Base-by-base conservation (phyloP, 2,113 vertebrate species). In the Zeus faber region DNA sequence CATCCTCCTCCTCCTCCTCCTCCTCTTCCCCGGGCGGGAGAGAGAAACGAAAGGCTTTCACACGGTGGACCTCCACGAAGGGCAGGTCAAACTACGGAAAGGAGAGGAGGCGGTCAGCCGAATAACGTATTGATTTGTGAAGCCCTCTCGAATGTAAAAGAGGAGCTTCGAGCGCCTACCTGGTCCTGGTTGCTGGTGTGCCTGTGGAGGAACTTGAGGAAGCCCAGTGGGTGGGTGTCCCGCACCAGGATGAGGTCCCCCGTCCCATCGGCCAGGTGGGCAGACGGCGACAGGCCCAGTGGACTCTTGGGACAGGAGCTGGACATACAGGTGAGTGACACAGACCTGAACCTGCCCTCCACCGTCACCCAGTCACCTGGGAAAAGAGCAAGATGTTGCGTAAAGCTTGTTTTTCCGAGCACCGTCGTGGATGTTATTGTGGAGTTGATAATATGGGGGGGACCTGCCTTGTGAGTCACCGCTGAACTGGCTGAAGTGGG, bases 311-410 rank as follows among this genome's bases (percentile, higher is more conserved):
- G 87, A 63, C 91, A 93, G 4, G 90, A 91, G 71, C 92, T 89
- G 74, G 90, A 92, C 88, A 93, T 93, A 46, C 88, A 90, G 7
- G 91, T 91, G 65, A 93, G 79, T 2, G 89, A 91, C 57, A 93
- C 69, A 13, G 88, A 91, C 73, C 84, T 75, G 79, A 89, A 86
- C 68, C 61, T 65, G 35, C 87, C 84, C 70, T 89, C 86, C 61
- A 92, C 62, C 49, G 53, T 85, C 63, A 87, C 69, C 86, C 89
- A 90, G 20, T 86, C 74, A 24, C 67, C 85, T 80, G 62, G 54
- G 27, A 51, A 55, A 1, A 26, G 20, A 61, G 18, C 5, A 2
- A 33, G 16, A n/a, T 37, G 8, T 18, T 6, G 3, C 9, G 9
- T 43, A 21, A 20, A 7, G 16, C n/a, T 37, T 37, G 13, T 14